phyloP scores from a whole-genome alignment of 2,797 vertebrate species.

The Diceros bicornis region DNA sequence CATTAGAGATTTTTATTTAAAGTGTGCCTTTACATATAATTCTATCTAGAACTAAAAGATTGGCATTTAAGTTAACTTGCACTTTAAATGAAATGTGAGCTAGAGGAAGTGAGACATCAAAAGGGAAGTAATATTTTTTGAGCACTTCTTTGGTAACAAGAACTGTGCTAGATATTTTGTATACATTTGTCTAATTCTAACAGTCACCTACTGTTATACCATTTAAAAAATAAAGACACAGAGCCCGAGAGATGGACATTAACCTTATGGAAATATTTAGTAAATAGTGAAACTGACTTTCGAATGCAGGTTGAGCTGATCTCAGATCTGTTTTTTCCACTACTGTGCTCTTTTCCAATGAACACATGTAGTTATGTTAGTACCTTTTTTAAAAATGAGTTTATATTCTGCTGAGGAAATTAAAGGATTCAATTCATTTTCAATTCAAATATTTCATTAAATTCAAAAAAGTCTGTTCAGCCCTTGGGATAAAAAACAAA shows the following conservation, averaged over 20 bases:
- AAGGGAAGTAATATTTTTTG: background rate
- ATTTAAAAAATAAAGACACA: background rate
- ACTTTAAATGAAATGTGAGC: background rate
- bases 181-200: background rate
- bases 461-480: background rate
- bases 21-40: background rate
- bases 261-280: background rate
- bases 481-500: background rate
- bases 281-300: background rate
- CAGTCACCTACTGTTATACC: background rate
- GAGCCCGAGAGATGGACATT: background rate
- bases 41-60: background rate
- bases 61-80: background rate
- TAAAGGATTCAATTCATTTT: constrained; percentile 35
- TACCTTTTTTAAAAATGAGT: background rate
- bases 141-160: background rate
- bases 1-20: constrained; percentile 10
- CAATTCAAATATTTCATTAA: background rate
- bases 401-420: constrained; percentile 35
- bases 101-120: background rate
- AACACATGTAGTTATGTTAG: background rate
- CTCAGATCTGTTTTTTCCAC: background rate
- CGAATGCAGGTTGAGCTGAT: background rate
- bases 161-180: background rate
- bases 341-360: background rate